phyloP scores from a whole-genome alignment of 2,797 vertebrate genomes.

The Falco naumanni region DNA sequence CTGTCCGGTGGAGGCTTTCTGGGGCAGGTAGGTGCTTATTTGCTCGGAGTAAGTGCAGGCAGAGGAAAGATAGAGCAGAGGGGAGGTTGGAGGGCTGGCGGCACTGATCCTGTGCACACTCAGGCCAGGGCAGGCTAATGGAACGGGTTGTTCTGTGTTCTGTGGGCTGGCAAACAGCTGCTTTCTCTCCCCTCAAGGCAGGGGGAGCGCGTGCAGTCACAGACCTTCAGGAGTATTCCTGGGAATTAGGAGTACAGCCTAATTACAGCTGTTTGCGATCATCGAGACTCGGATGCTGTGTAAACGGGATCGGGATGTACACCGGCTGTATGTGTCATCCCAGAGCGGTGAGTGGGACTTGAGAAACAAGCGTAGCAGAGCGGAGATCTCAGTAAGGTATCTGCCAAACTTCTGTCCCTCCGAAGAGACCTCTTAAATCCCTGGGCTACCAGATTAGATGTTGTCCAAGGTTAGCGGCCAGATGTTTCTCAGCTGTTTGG shows the following conservation, averaged over 20 bases:
- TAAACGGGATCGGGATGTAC: background rate
- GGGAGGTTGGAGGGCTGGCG: background rate
- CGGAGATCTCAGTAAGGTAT: background rate
- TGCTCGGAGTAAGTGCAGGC: background rate
- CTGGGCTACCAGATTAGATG: constrained; percentile 71
- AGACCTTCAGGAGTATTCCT: background rate
- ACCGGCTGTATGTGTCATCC: background rate
- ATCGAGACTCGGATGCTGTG: rapidly evolving
- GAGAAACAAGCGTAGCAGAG: background rate
- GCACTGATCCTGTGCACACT: rapidly evolving
- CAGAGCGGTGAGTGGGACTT: background rate
- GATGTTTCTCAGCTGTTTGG: constrained; percentile 78
- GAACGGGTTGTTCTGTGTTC: rapidly evolving
- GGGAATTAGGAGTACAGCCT: rapidly evolving
- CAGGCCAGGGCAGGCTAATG: background rate
- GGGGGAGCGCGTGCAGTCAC: background rate
- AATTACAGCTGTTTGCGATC: background rate
- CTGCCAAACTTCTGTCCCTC: constrained; percentile 66
- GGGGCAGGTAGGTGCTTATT: background rate
- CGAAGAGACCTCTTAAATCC: constrained; percentile 51
- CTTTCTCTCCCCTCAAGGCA: background rate
- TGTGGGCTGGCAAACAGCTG: background rate
- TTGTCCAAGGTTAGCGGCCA: constrained; percentile 74
- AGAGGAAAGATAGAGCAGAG: background rate
- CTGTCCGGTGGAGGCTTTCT: background rate